phyloP scores from a whole-genome alignment of 2,888 invertebrate genomes.

The Leuctra nigra region DNA sequence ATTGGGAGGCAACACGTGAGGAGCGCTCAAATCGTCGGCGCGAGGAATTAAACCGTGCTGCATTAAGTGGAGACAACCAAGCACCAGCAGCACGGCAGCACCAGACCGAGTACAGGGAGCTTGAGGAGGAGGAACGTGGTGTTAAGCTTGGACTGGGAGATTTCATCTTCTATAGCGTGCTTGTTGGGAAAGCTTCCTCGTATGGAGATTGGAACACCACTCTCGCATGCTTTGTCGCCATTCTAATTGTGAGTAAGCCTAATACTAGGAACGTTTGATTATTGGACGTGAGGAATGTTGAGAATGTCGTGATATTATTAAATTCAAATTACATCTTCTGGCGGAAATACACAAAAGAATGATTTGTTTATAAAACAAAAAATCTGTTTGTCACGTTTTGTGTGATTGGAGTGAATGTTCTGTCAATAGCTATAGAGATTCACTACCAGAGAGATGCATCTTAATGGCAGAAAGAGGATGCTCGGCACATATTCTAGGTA shows the following conservation, averaged over 20 bases:
- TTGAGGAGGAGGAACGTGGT: constrained; percentile 57
- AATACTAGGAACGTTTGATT: too few relatives aligned
- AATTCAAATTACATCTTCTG: too few relatives aligned
- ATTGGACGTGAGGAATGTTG: too few relatives aligned
- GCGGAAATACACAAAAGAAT: too few relatives aligned
- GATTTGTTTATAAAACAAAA: too few relatives aligned
- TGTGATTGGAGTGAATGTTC: too few relatives aligned
- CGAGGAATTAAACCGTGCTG: constrained; percentile 47
- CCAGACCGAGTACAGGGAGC: constrained; percentile 35
- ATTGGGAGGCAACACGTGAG: constrained; percentile 53
- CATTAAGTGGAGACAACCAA: constrained; percentile 35
- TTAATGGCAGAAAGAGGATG: too few relatives aligned
- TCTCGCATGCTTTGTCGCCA: constrained; percentile 97
- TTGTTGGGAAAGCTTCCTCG: constrained; percentile 97
- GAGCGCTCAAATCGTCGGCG: constrained; percentile 46
- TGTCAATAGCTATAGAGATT: too few relatives aligned
- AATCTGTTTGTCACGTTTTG: too few relatives aligned
- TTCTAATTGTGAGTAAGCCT: constrained; percentile 83
- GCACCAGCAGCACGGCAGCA: constrained; percentile 16
- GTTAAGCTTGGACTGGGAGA: constrained; percentile 97
- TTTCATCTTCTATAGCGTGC: constrained; percentile 98
- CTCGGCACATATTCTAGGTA: too few relatives aligned
- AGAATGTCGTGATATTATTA: too few relatives aligned
- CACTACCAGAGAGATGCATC: too few relatives aligned
- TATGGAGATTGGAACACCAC: constrained; percentile 99